Evolutionary conservation across 2,113 vertebrate genomes (phyloP), one percentile per base, ranked within the genome.

Genomic region (Silurus glanis): DNA sequence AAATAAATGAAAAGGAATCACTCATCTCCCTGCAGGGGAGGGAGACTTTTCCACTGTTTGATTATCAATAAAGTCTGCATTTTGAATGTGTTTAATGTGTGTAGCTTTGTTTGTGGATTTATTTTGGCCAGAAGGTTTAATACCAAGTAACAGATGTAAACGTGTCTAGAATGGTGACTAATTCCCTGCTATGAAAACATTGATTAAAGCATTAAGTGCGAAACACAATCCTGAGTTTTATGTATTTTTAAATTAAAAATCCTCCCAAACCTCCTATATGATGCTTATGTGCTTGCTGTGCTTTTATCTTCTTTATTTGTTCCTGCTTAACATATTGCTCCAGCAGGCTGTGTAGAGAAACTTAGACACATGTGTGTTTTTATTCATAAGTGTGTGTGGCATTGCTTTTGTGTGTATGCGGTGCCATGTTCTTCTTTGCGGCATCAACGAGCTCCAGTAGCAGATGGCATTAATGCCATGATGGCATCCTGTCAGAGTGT

Each of bases 401-500:
- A 16, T 58, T 58, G 13, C 17, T 16, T 16, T 16, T 16, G 6
- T 28, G 12, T 25, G 64, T 28, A 23, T 14, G 28, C 2, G 64
- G 67, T 67, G 28, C 1, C 61, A 21, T 67, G 3, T 4, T 19
- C 7, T 71, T 45, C 17, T 72, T 19, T 72, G 13, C 4, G 64
- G 25, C 64, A 28, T 37, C 66, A 16, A 23, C 69, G 10, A 47
- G 21, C 84, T 79, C 58, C 49, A 76, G 45, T 67, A n/a, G 59
- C 87, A 85, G 67, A 78, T 88, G 78, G 86, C 28, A 45, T 55
- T 17, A 5, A n/a, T 78, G 87, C 61, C 84, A 74, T 37, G 49
- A 79, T 58, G 76, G 53, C 25, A 6, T 28, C 55, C 55, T 79
- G 55, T 81, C 61, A 74, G 64, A 84, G n/a, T 61, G 78, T 80